These are phyloP conservation scores for Caenorhabditis macrosperma DNA, from an alignment of 2,888 invertebrate species.

Conservation along the genomic window DNA sequence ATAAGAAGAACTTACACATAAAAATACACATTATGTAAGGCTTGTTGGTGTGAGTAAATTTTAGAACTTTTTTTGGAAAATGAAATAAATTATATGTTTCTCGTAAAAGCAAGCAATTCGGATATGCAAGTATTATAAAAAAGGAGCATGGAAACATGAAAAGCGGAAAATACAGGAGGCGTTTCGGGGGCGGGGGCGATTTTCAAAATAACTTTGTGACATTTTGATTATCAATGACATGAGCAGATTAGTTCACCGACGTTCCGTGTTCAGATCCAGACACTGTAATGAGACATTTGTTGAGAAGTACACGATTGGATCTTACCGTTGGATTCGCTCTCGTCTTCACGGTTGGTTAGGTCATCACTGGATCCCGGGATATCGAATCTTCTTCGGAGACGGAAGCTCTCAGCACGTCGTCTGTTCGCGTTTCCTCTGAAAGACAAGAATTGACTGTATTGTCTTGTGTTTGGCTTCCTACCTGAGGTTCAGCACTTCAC, in stretches of 20 bases:
- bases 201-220: conserved; percentile 52
- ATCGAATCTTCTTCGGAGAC: conserved; percentile 59
- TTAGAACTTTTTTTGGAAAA: too few species aligned
- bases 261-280: too few species aligned
- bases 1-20: background rate
- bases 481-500: conserved; percentile 62
- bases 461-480: background rate
- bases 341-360: conserved; percentile 64
- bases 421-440: conserved; percentile 64
- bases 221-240: conserved; percentile 44
- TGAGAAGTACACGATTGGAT: too few species aligned
- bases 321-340: conserved; percentile 65
- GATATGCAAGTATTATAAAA: conserved; percentile 38
- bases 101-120: conserved; percentile 47
- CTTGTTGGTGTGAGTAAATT: too few species aligned
- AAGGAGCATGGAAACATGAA: conserved; percentile 12
- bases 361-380: conserved; percentile 67
- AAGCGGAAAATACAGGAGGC: conserved; percentile 17
- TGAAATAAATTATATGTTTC: conserved; percentile 42
- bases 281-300: too few species aligned
- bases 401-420: conserved; percentile 58
- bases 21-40: too few species aligned
- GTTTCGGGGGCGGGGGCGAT: too few species aligned
- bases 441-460: too few species aligned
- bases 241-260: conserved; percentile 52